Percentiles rank a stretch among this genome's conserved stretches.
These are phyloP conservation scores for Anolis apletophallus DNA, from an alignment of 2,797 vertebrate genomes.

Conservation along the genomic window DNA sequence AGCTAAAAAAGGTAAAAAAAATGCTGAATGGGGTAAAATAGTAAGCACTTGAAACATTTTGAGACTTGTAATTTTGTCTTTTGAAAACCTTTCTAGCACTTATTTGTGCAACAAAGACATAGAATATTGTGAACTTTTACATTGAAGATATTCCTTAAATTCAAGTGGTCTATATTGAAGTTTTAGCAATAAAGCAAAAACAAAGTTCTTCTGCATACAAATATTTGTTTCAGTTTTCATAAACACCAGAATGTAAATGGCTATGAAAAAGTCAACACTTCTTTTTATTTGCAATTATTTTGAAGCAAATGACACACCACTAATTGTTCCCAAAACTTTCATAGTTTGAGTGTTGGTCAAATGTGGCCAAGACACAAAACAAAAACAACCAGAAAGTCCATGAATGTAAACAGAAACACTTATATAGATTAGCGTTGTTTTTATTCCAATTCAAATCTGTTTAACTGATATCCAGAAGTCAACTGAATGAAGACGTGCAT, in stretches of 20 bases:
- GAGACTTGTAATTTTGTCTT: background rate
- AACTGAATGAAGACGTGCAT: too few relatives aligned
- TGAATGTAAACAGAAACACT: background rate
- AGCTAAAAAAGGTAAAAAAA: slow-evolving; percentile 76
- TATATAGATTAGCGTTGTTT: background rate
- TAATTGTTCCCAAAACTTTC: background rate
- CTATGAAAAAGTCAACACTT: background rate
- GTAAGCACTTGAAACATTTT: background rate
- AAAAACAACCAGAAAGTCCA: background rate
- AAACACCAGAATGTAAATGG: too few relatives aligned
- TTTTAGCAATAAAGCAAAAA: background rate
- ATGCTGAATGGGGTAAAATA: slow-evolving; percentile 1
- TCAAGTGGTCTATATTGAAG: background rate
- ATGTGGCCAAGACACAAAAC: background rate
- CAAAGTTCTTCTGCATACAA: background rate
- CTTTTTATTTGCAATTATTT: background rate
- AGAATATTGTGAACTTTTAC: background rate
- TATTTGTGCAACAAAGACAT: background rate
- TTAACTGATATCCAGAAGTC: background rate
- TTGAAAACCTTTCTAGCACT: background rate
- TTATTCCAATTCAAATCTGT: background rate
- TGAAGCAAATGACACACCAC: background rate
- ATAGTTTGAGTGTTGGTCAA: background rate
- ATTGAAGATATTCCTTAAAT: background rate
- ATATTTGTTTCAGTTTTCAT: background rate